Conservation (phyloP, 1,140 invertebrate genomes). For the Pogonognathellus flavescens region DNA sequence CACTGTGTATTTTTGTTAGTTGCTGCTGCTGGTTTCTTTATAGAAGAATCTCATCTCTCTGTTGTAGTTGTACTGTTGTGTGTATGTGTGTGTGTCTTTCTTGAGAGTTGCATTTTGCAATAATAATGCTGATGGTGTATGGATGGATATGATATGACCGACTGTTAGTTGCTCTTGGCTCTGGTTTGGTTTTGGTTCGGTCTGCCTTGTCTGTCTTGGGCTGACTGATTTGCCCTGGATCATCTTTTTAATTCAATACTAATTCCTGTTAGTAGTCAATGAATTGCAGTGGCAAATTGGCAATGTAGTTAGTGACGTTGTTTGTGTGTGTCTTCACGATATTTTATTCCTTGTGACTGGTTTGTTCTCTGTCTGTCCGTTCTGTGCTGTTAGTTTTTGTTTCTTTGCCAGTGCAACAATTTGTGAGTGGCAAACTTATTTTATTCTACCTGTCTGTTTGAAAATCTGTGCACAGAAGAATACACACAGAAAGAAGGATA, state of each 20-base stretch:
- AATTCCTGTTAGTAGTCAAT: background rate
- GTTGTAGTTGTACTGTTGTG: too few relatives aligned
- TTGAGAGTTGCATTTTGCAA: too few relatives aligned
- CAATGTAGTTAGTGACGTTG: too few relatives aligned
- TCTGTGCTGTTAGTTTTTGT: background rate
- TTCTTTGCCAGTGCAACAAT: conserved; percentile 3
- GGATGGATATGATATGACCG: background rate
- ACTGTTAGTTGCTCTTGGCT: conserved; percentile 2
- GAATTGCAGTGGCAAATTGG: too few relatives aligned
- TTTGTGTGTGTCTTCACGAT: background rate
- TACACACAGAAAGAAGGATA: too few relatives aligned
- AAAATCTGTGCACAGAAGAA: background rate
- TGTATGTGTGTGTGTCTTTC: too few relatives aligned
- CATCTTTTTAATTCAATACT: conserved; percentile 22
- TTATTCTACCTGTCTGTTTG: background rate
- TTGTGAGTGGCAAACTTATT: background rate
- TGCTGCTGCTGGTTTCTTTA: too few relatives aligned
- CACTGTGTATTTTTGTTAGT: too few relatives aligned
- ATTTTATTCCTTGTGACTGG: too few relatives aligned
- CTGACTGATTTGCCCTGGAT: conserved; percentile 43
- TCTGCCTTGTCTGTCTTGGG: background rate
- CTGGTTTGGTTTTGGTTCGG: conserved; percentile 16
- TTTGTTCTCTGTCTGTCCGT: too few relatives aligned
- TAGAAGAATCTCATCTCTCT: too few relatives aligned
- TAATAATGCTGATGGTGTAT: background rate